Evolutionary conservation across 1,140 invertebrate genomes (phyloP).

Genomic region (Temnothorax curvispinosus): DNA sequence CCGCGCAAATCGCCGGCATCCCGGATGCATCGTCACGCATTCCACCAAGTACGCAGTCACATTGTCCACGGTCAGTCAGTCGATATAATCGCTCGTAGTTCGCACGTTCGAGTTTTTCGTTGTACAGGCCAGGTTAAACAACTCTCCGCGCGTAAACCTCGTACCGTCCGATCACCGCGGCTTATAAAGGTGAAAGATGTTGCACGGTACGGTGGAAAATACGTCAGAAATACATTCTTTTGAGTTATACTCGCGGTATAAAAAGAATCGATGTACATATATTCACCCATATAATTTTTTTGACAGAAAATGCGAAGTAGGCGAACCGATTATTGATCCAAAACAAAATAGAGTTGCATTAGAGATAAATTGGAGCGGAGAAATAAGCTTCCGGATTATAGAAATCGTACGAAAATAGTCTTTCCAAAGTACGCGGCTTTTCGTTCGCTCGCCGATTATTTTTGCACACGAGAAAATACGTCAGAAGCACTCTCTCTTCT

Average conservation of each 20-base stretch:
- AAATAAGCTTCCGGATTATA: not conserved
- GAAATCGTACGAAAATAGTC: not conserved
- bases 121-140: not conserved
- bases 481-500: too few species aligned
- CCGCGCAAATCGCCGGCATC: slow-evolving; percentile 56
- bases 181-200: not conserved
- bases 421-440: not conserved
- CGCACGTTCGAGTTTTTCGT: not conserved
- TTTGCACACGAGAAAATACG: not conserved
- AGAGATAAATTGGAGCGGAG: not conserved
- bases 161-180: not conserved
- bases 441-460: slow-evolving; percentile 10
- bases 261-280: not conserved
- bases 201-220: not conserved
- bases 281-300: not conserved
- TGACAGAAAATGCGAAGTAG: not conserved
- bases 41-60: slow-evolving; percentile 28
- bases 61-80: slow-evolving; percentile 39
- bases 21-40: slow-evolving; percentile 61
- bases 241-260: not conserved
- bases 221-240: not conserved
- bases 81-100: slow-evolving; percentile 7
- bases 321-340: not conserved
- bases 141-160: not conserved
- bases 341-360: not conserved